A percentile compares a stretch with the other conserved stretches of the same genome.
These are phyloP conservation scores for Pangasianodon hypophthalmus DNA, from an alignment of 2,113 vertebrate species.

Conservation along the genomic window DNA sequence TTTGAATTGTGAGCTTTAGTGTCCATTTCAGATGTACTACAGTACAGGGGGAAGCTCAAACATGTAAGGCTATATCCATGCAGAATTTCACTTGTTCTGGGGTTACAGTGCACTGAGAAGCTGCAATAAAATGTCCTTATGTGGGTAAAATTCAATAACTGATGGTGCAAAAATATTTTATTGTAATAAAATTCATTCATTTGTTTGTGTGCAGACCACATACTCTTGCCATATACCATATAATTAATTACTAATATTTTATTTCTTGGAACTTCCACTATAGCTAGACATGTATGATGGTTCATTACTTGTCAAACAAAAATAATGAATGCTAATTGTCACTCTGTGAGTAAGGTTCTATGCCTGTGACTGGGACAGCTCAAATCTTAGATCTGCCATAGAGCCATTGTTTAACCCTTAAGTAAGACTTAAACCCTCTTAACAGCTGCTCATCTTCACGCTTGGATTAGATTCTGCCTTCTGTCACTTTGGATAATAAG, in stretches of 20 bases:
- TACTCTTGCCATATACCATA: not conserved
- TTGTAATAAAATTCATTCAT: not conserved
- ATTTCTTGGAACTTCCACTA: not conserved
- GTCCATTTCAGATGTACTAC: not conserved
- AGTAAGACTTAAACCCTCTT: constrained; percentile 7
- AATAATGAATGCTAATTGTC: not conserved
- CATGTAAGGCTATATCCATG: not conserved
- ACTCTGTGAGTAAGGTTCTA: not conserved
- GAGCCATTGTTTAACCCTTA: not conserved
- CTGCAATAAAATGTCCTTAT: not conserved
- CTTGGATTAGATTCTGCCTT: not conserved
- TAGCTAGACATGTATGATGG: not conserved
- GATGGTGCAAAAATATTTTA: not conserved
- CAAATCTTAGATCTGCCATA: not conserved
- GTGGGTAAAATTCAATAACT: not conserved
- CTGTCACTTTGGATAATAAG: constrained; percentile 6
- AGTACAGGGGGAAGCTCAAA: not conserved
- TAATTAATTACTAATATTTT: not conserved
- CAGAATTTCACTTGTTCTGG: not conserved
- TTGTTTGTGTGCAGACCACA: not conserved
- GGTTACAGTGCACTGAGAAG: not conserved
- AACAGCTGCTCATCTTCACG: not conserved
- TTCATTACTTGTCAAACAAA: not conserved
- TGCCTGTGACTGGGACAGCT: not conserved
- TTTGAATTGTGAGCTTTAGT: constrained; percentile 1